Evolutionary conservation across 2,888 invertebrate species (phyloP).

Genomic region (Drepanosiphum platanoidis): DNA sequence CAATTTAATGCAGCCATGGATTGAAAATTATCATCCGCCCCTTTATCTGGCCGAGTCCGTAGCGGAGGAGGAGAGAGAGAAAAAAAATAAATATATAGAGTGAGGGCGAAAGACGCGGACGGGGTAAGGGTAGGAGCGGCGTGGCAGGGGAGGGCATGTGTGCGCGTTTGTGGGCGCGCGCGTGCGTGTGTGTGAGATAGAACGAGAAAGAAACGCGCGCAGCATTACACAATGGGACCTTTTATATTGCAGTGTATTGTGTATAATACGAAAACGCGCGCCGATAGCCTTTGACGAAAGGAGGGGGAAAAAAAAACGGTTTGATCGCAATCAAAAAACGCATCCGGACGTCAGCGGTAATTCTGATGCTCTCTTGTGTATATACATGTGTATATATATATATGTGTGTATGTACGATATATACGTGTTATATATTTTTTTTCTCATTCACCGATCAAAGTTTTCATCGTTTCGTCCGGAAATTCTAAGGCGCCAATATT

Average conservation of each 20-base stretch:
- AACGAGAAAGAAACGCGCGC: not conserved
- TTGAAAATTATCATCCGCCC: conserved; percentile 58
- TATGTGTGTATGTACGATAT: not conserved
- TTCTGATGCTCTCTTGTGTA: not conserved
- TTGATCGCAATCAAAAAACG: conserved; percentile 19
- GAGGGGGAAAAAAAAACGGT: not conserved
- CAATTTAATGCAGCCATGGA: conserved; percentile 59
- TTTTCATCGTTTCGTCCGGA: not conserved
- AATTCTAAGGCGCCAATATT: conserved; percentile 33
- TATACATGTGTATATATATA: not conserved
- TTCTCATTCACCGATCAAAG: conserved; percentile 10
- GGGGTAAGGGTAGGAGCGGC: not conserved
- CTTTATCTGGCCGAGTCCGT: conserved; percentile 38
- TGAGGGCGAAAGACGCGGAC: not conserved
- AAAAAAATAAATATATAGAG: not conserved
- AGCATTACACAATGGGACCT: conserved; percentile 35
- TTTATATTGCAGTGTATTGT: conserved; percentile 23
- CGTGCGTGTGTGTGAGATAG: not conserved
- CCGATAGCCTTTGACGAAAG: conserved; percentile 2
- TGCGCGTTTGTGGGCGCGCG: not conserved
- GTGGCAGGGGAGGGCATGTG: not conserved
- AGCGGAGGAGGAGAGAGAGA: too few species aligned
- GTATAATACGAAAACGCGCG: not conserved
- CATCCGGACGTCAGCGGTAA: conserved; percentile 33
- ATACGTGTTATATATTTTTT: not conserved